Evolutionary conservation across 2,113 vertebrate genomes (phyloP), one percentile per base, ranked within the genome.

Genomic region (Anoplopoma fimbria): DNA sequence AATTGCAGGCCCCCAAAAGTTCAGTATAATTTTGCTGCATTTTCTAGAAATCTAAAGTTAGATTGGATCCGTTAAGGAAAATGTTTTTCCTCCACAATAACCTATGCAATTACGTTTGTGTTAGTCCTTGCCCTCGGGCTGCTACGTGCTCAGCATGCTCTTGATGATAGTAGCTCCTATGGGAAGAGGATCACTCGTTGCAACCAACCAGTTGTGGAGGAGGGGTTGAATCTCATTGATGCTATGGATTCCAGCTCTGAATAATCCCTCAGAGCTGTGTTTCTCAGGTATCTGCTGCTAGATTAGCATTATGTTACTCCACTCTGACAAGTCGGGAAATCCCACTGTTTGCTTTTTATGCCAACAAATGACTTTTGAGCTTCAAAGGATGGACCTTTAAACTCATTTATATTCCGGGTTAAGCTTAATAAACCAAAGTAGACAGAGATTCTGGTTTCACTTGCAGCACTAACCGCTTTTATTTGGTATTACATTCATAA

Each of bases 251-350:
- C 86, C 69, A 61, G 72, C 75, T 85, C 64, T 74, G 81, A 88
- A 88, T 90, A 88, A 89, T 85, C 62, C 75, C 82, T 85, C 47
- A 68, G 67, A 92, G 86, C 65, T 1, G 60, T 60, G 75, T 87
- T 87, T 83, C 19, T 84, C 62, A 34, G 31, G 36, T 77, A 82
- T 81, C 75, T 63, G 69, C 70, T 70, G 80, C 57, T 77, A 87
- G 87, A 86, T 94, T 88, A 89, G 70, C 78, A 78, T 87, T 71
- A 76, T 75, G 47, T 86, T 85, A 71, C 79, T 85, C 60, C 45
- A 21, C 53, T 47, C 31, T 75, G 61, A 82, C 58, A 74, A 71
- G 49, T 51, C 40, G 31, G 45, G 47, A 85, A 82, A 74, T 81
- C 74, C 69, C 45, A n/a, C 71, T 67, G 40, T 86, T 86, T 81